Evolutionary conservation across 2,113 vertebrate genomes (phyloP).

Genomic region (Phoenicopterus ruber): DNA sequence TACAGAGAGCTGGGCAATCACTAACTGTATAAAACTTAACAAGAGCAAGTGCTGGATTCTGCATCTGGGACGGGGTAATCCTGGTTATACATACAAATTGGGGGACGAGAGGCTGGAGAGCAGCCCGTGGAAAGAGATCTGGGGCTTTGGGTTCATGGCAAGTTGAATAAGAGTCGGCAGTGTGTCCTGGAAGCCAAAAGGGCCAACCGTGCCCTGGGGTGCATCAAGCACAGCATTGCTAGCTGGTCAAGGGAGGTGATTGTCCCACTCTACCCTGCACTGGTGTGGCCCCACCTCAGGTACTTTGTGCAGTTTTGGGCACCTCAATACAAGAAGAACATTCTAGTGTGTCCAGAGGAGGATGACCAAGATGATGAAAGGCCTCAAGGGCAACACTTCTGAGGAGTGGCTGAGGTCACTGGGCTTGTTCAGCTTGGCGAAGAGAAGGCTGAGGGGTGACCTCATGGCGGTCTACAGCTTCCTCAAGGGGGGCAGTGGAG

Average conservation of each 20-base stretch:
- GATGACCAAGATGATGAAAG: not conserved
- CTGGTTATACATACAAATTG: fast-evolving
- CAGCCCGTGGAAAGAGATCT: fast-evolving
- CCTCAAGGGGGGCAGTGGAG: not conserved
- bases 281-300: not conserved
- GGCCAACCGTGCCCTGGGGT: fast-evolving
- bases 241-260: not conserved
- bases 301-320: not conserved
- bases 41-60: not conserved
- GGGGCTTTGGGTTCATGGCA: not conserved
- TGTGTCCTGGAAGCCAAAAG: not conserved
- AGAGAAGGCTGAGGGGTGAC: not conserved
- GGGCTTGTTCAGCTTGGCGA: not conserved
- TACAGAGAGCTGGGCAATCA: not conserved
- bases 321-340: not conserved
- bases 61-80: fast-evolving
- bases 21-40: not conserved
- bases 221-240: not conserved
- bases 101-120: not conserved
- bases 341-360: not conserved
- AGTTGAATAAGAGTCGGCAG: not conserved
- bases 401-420: not conserved
- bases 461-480: not conserved
- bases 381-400: fast-evolving
- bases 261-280: not conserved